phyloP scores from a whole-genome alignment of 2,797 vertebrate genomes.

The Columba guinea region DNA sequence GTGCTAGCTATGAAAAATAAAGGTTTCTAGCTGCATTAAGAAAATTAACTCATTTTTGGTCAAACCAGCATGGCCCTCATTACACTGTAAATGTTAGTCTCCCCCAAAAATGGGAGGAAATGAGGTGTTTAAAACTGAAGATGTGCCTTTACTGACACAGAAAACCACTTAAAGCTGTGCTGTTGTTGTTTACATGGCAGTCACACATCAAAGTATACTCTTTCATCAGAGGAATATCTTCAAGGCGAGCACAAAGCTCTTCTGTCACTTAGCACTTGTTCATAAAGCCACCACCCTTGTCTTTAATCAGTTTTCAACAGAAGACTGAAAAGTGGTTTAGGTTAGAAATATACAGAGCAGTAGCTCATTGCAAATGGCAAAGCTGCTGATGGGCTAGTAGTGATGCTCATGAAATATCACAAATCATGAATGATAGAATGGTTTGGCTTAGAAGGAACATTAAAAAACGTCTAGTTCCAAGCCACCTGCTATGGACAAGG shows the following conservation, averaged over 20 bases:
- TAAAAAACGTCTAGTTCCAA: too few species aligned
- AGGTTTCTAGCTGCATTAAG: too few species aligned
- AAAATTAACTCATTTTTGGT: too few species aligned
- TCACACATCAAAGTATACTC: neutral
- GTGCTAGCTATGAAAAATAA: too few species aligned
- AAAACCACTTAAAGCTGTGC: neutral
- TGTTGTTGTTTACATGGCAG: neutral
- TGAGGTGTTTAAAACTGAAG: neutral
- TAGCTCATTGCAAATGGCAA: neutral
- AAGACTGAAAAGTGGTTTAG: neutral
- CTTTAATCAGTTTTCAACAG: neutral
- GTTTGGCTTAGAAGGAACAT: too few species aligned
- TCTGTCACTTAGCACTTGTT: neutral
- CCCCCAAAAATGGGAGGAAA: neutral
- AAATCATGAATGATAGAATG: too few species aligned
- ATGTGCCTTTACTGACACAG: neutral
- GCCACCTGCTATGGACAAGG: too few species aligned
- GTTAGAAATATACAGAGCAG: neutral
- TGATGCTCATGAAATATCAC: neutral
- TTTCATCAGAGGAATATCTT: neutral
- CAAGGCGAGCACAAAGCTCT: neutral
- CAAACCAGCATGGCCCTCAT: neutral
- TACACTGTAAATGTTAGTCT: neutral
- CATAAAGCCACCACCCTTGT: neutral
- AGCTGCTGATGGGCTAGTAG: neutral